Evolutionary conservation across 35 echinoderm and acorn worm species (phyloP).

Genomic region (Stichopus chloronotus): DNA sequence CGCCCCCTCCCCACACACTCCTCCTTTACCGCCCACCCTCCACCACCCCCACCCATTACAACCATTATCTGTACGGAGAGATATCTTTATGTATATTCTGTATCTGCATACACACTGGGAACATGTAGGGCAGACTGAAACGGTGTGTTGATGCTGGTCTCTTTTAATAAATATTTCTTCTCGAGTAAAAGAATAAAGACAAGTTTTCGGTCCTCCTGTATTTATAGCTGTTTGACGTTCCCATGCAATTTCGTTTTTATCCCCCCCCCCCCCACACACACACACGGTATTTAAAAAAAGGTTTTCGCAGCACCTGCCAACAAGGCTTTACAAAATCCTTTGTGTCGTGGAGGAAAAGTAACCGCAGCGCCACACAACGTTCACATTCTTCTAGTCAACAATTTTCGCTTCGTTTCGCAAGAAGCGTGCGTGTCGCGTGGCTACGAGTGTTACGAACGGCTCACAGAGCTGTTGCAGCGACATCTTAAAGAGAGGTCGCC

Average conservation of each 20-base stretch:
- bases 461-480: neutral
- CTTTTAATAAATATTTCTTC: no score
- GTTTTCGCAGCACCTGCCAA: neutral
- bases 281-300: neutral
- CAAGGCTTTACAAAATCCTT: neutral
- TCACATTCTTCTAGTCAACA: constrained; percentile 46
- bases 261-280: neutral
- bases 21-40: no score
- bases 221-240: no score
- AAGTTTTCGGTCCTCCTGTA: no score
- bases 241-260: neutral
- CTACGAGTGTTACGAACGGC: neutral
- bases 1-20: no score
- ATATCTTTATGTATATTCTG: no score
- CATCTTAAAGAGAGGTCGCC: constrained; percentile 5
- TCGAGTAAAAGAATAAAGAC: no score
- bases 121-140: no score
- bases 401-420: neutral
- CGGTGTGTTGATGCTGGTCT: no score
- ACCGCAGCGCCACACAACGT: neutral
- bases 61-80: no score
- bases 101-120: no score
- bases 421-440: constrained; percentile 33
- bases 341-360: neutral
- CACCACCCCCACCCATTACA: no score